Evolutionary conservation across 2,888 invertebrate genomes (phyloP), one percentile per base, ranked within the genome.

Genomic region (Plutella xylostella): DNA sequence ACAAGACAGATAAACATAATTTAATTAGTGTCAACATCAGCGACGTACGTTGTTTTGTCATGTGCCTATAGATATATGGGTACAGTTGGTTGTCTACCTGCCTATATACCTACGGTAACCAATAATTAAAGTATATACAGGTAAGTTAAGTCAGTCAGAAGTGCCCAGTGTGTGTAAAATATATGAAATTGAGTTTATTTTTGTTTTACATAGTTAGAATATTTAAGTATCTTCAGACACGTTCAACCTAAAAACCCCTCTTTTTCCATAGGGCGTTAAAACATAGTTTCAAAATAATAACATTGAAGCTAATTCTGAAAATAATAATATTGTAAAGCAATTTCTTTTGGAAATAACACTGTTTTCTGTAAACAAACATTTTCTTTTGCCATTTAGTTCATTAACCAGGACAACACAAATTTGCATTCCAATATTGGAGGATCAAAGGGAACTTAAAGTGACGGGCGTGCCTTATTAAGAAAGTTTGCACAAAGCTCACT

Each of bases 1-100:
- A 46, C 46, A 42, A 42, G n/a, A 18, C 15, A 45, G 37, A 46
- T 22, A 45, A 31, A 34, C 21, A 42, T 37, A 38, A 38, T 42
- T 38, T 28, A 45, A 22, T 40, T 17, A 25, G 11, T 17, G 39
- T 9, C 22, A 25, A 25, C 25, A 39, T 39, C 12, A 25, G 1
- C 15, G 39, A 15, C 25, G 39, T 9, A 9, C 15, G 11, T 17
- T 2, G n/a, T 7, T 25, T 25, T 20, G 19, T 4, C 28, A 12
- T 28, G 28, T 28, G 6, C 28, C 9, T 25, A 28, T 28, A 6
- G n/a, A 28, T n/a, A 12, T 28, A n/a, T n/a, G n/a, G n/a, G n/a
- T n/a, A n/a, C n/a, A n/a, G n/a, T n/a, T n/a, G n/a, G n/a, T n/a
- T n/a, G n/a, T n/a, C n/a, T n/a, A n/a, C n/a, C n/a, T n/a, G n/a